phyloP scores from a whole-genome alignment of 2,113 vertebrate species.

The Calypte anna region DNA sequence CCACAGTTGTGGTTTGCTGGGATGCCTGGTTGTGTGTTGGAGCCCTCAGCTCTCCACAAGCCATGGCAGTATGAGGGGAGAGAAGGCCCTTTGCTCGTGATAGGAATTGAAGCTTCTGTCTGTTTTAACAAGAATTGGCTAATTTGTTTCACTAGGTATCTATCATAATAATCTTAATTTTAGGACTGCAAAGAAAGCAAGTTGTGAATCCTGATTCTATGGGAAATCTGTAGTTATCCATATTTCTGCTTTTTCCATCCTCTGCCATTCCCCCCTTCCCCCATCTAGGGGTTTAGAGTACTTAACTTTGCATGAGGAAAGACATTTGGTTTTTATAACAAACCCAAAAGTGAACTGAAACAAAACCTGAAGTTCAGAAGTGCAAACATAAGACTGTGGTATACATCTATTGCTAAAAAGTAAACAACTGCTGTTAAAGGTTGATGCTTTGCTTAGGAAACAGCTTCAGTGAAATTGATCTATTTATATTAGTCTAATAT shows the following conservation, averaged over 20 bases:
- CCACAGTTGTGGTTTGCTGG: background rate
- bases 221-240: background rate
- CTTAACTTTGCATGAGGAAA: background rate
- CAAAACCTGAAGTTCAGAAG: background rate
- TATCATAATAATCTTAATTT: rapidly evolving
- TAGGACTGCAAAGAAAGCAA: background rate
- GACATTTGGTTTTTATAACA: background rate
- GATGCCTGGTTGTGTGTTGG: background rate
- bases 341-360: background rate
- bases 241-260: background rate
- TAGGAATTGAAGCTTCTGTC: rapidly evolving
- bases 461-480: background rate
- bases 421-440: background rate
- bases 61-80: background rate
- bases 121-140: rapidly evolving
- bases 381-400: background rate
- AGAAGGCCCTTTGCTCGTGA: background rate
- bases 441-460: background rate
- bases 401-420: background rate
- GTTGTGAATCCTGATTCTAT: background rate
- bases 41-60: background rate
- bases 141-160: background rate
- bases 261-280: background rate
- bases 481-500: background rate
- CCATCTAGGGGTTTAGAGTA: no score